Percentiles rank a stretch among this genome's conserved stretches.
These are phyloP conservation scores for Crypturellus undulatus DNA, from an alignment of 2,113 vertebrate genomes.

Conservation along the genomic window DNA sequence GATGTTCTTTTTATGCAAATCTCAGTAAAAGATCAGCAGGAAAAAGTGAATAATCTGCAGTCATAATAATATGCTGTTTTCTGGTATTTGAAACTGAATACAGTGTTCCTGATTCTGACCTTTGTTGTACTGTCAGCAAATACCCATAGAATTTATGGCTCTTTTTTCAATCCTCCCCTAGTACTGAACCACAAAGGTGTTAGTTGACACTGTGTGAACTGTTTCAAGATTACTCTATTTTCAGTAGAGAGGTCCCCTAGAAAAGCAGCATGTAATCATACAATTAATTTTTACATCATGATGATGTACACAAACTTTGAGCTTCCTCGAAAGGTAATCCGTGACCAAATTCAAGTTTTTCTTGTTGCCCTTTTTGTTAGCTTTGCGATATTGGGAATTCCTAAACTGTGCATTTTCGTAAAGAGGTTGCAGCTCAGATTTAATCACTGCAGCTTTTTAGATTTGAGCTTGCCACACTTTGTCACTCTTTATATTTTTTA, in stretches of 20 bases:
- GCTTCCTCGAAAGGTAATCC: not conserved
- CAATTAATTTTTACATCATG: not conserved
- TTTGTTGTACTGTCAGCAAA: not conserved
- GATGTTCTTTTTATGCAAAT: not conserved
- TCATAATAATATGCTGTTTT: not conserved
- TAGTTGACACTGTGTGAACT: not conserved
- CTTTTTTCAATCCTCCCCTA: not conserved
- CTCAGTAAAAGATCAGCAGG: not conserved
- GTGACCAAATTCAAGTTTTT: not conserved
- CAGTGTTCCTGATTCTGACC: not conserved
- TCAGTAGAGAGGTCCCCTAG: not conserved
- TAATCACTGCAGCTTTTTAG: conserved; percentile 10
- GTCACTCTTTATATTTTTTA: conserved; percentile 36
- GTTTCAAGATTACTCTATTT: not conserved
- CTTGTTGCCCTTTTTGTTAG: not conserved
- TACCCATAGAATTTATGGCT: not conserved
- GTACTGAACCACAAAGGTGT: not conserved
- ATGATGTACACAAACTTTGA: not conserved
- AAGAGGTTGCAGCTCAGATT: not conserved
- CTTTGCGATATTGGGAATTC: conserved; percentile 29
- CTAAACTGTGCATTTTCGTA: not conserved
- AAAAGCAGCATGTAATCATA: not conserved
- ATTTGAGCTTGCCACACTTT: not conserved
- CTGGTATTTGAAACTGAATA: not conserved
- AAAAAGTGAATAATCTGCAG: not conserved